Conservation (phyloP, 2,888 invertebrate genomes). For the Leuctra nigra region DNA sequence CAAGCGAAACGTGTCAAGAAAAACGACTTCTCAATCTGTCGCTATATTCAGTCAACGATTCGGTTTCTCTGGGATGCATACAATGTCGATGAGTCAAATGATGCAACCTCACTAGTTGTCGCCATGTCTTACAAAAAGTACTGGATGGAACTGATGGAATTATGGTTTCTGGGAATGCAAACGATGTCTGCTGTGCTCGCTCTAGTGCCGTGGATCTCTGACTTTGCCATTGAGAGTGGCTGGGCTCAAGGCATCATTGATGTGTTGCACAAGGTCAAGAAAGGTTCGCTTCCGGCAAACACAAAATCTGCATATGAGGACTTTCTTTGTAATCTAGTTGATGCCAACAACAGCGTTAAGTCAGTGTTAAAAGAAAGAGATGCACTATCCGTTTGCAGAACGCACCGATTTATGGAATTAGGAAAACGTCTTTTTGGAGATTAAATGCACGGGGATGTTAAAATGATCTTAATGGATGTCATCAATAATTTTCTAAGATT, state of each 20-base stretch:
- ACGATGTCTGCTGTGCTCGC: slow-evolving; percentile 78
- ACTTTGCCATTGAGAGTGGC: slow-evolving; percentile 88
- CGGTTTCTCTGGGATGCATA: slow-evolving; percentile 91
- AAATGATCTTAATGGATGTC: slow-evolving; percentile 4
- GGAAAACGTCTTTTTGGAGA: slow-evolving; percentile 84
- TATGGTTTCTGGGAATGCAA: slow-evolving; percentile 94
- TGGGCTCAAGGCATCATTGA: slow-evolving; percentile 86
- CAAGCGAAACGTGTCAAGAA: slow-evolving; percentile 76
- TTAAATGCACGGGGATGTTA: too few species aligned
- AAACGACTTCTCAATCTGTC: slow-evolving; percentile 82
- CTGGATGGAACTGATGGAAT: slow-evolving; percentile 84
- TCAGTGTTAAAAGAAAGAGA: slow-evolving; percentile 74
- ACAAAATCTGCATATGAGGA: slow-evolving; percentile 88
- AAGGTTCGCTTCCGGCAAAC: slow-evolving; percentile 73
- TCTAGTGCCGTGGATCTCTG: slow-evolving; percentile 80
- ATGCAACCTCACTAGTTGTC: slow-evolving; percentile 73
- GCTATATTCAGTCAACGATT: slow-evolving; percentile 83
- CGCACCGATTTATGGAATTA: slow-evolving; percentile 82
- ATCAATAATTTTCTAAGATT: neutral
- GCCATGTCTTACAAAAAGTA: slow-evolving; percentile 78
- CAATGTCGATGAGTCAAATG: slow-evolving; percentile 80
- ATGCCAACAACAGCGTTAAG: slow-evolving; percentile 67
- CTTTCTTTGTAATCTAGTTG: slow-evolving; percentile 76
- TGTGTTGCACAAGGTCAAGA: slow-evolving; percentile 73
- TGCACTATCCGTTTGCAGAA: slow-evolving; percentile 75